Evolutionary conservation across 2,888 invertebrate species (phyloP), one percentile per base, ranked within the genome.

Genomic region (Torymus tubicola): DNA sequence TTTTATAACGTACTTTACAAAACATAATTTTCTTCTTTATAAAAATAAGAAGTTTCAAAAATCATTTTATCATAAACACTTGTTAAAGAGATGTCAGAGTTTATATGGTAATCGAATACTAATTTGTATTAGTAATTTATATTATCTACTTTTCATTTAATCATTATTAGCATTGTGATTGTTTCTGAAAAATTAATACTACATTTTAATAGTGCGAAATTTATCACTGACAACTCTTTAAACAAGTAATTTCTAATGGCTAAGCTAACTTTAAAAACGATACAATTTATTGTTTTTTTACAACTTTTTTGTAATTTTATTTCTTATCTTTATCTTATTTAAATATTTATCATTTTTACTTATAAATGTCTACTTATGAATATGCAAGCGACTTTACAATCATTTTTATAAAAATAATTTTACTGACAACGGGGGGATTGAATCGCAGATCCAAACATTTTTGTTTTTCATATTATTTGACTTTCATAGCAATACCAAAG

Each of bases 401-500:
- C 21, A 64, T 57, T 74, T 77, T 18, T 55, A 58, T 18, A 78
- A 65, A 42, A 60, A 63, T 53, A 53, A 55, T 55, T 24, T 55
- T 68, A 68, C 14, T 53, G 21, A 69, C 31, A 31, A 31, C 31
- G 31, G 5, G 55, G 31, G n/a, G 18, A 65, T 57, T 65, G 18
- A 16, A 21, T n/a, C 57, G n/a, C 14, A 72, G 64, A 61, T 57
- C 3, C 57, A 42, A 21, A 70, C 57, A 70, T 58, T 21, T 63
- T 53, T 61, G 63, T 74, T 69, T 53, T 16, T 61, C 42, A 53
- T 72, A 72, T 18, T 50, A 72, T 63, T 72, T 53, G 16, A 55
- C 21, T 71, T 82, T 65, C 50, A 16, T n/a, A 71, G 71, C 13
- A 55, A 84, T 82, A 80, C 84, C 85, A 86, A 85, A 86, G 85